A percentile compares a stretch with the other conserved stretches of the same genome.
These are phyloP conservation scores for Cylindroiulus punctatus DNA, from an alignment of 2,888 invertebrate species.

Conservation along the genomic window DNA sequence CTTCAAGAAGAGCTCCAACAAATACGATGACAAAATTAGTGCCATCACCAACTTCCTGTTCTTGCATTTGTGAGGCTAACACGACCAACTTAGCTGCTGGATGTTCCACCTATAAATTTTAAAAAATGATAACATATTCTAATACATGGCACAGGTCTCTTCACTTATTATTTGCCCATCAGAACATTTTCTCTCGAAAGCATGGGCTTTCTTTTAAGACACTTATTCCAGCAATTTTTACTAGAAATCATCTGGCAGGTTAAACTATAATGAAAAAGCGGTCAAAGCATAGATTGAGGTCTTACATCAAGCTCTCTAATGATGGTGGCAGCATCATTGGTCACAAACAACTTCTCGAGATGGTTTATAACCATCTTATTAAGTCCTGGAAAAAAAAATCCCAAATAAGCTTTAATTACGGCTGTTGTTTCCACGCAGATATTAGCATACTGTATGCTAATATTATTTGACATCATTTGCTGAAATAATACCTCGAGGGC, in stretches of 20 bases:
- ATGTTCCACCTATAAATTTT: slow-evolving; percentile 80
- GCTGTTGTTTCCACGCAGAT: too few relatives aligned
- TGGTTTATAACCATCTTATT: slow-evolving; percentile 99
- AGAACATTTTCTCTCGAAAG: too few relatives aligned
- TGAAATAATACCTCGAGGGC: slow-evolving; percentile 83
- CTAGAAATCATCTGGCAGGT: too few relatives aligned
- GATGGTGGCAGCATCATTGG: slow-evolving; percentile 98
- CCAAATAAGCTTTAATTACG: slow-evolving; percentile 25
- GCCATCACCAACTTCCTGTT: slow-evolving; percentile 97
- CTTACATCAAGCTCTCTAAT: slow-evolving; percentile 86
- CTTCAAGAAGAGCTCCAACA: slow-evolving; percentile 90
- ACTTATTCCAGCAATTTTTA: too few relatives aligned
- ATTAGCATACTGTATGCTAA: too few relatives aligned
- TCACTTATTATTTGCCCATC: too few relatives aligned
- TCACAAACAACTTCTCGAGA: slow-evolving; percentile 97
- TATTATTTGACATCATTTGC: slow-evolving; percentile 32
- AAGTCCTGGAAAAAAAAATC: slow-evolving; percentile 66
- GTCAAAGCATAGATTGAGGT: too few relatives aligned
- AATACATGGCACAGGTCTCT: too few relatives aligned
- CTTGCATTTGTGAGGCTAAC: slow-evolving; percentile 97
- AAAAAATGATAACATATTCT: background rate
- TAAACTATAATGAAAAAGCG: too few relatives aligned
- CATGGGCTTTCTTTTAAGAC: too few relatives aligned
- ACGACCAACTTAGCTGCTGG: slow-evolving; percentile 98
- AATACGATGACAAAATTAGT: slow-evolving; percentile 98